These are phyloP conservation scores for Microtus ochrogaster DNA, from an alignment of 2,113 vertebrate species.

Conservation along the genomic window DNA sequence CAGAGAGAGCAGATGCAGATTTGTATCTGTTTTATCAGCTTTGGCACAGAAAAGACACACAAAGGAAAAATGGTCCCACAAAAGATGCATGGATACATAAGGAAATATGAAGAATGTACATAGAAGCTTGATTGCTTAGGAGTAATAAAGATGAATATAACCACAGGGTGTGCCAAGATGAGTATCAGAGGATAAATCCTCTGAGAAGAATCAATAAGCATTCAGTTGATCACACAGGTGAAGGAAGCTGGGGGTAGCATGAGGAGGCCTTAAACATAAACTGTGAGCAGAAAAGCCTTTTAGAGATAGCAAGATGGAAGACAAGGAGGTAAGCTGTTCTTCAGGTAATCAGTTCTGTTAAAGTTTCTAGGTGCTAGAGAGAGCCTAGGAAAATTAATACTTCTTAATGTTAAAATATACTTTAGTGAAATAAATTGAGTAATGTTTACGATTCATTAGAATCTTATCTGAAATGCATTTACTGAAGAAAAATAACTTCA, in stretches of 20 bases:
- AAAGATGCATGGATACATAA: not conserved
- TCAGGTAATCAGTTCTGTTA: not conserved
- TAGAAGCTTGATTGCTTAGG: not conserved
- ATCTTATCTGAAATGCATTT: not conserved
- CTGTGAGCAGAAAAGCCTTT: not conserved
- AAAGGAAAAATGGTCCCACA: not conserved
- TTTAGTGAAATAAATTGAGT: not conserved
- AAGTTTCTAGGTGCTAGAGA: not conserved
- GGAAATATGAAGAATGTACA: not conserved
- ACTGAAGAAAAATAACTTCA: not conserved
- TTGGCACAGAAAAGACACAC: not conserved
- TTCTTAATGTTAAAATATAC: not conserved
- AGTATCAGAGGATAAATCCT: not conserved
- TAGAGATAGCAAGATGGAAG: not conserved
- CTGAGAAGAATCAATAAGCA: not conserved
- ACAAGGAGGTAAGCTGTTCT: not conserved
- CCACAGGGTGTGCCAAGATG: too few species aligned
- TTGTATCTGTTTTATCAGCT: not conserved
- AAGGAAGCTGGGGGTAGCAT: fast-evolving
- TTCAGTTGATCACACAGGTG: too few species aligned
- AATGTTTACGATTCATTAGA: not conserved
- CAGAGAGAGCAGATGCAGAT: not conserved
- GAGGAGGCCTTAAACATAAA: not conserved
- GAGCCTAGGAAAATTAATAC: not conserved
- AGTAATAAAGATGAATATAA: not conserved